Percentiles rank a stretch among this genome's conserved stretches.
Evolutionary conservation across 1,140 invertebrate species (phyloP).

Genomic region (Leptinotarsa texana): DNA sequence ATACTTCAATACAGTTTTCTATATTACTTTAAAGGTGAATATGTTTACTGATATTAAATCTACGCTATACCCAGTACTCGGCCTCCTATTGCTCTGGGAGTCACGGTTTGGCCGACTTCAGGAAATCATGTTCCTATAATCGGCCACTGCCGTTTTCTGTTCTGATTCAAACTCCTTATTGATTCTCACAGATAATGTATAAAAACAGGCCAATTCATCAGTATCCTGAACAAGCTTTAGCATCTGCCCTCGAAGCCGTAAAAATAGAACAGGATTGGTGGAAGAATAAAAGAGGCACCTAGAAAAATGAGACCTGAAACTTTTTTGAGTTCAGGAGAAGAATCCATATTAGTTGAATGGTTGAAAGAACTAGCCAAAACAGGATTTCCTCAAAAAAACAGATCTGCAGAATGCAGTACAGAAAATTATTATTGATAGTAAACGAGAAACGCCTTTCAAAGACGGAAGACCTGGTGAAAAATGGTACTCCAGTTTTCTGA

Average conservation of each 20-base stretch:
- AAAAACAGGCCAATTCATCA: background rate
- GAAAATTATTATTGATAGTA: conserved; percentile 7
- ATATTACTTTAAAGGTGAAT: background rate
- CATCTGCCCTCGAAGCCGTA: background rate
- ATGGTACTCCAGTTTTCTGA: background rate
- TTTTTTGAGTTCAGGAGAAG: background rate
- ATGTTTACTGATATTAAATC: background rate
- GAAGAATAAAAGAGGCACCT: background rate
- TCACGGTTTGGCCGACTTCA: conserved; percentile 1
- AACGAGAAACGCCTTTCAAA: conserved; percentile 31
- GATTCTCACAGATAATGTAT: no score
- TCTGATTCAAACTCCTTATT: no score
- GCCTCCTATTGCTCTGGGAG: background rate
- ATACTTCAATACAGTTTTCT: background rate
- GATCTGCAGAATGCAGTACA: conserved; percentile 1
- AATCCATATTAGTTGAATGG: background rate
- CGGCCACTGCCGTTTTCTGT: no score
- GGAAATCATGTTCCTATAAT: no score
- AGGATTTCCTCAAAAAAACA: conserved; percentile 5
- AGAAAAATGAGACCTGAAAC: conserved; percentile 1
- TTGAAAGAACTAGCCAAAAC: conserved; percentile 14
- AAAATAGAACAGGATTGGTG: conserved; percentile 4
- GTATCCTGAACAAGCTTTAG: background rate
- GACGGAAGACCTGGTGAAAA: conserved; percentile 30
- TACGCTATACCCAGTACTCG: background rate